phyloP scores from a whole-genome alignment of 2,797 vertebrate species.

The Tenualosa ilisha region DNA sequence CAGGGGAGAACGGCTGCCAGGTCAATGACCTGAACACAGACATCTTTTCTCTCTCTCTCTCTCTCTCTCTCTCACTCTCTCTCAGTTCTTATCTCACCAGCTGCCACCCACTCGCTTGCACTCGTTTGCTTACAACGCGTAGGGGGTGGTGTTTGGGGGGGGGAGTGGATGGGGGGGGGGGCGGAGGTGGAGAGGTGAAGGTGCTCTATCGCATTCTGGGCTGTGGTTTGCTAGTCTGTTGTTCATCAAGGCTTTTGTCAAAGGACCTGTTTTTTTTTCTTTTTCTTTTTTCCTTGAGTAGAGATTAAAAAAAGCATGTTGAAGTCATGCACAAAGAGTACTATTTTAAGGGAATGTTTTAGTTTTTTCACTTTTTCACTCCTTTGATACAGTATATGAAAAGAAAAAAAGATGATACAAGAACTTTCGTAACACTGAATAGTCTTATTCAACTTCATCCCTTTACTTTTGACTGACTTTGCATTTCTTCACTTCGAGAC shows the following conservation, averaged over 20 bases:
- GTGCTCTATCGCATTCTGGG: constrained; percentile 46
- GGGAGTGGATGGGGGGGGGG: background rate
- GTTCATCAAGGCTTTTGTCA: constrained; percentile 32
- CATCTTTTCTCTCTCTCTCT: constrained; percentile 39
- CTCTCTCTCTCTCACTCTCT: constrained; percentile 28
- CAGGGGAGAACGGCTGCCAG: constrained; percentile 61
- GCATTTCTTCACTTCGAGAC: background rate
- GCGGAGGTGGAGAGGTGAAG: constrained; percentile 36
- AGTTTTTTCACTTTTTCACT: background rate
- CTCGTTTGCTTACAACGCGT: constrained; percentile 35
- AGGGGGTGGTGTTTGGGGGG: constrained; percentile 10
- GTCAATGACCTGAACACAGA: constrained; percentile 63
- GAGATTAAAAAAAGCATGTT: background rate
- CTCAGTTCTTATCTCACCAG: constrained; percentile 45
- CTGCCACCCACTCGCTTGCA: constrained; percentile 53
- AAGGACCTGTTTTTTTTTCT: constrained; percentile 16
- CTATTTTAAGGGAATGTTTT: background rate
- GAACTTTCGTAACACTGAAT: no score
- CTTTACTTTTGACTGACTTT: constrained; percentile 8
- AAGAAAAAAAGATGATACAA: background rate
- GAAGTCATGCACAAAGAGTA: background rate
- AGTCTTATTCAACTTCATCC: background rate
- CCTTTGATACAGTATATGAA: background rate
- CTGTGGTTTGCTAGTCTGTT: constrained; percentile 54
- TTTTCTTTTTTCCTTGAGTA: background rate